Percentiles rank a stretch among this genome's conserved stretches.
phyloP scores from a whole-genome alignment of 2,113 vertebrate species.

The Cryptomyrus ogoouensis region DNA sequence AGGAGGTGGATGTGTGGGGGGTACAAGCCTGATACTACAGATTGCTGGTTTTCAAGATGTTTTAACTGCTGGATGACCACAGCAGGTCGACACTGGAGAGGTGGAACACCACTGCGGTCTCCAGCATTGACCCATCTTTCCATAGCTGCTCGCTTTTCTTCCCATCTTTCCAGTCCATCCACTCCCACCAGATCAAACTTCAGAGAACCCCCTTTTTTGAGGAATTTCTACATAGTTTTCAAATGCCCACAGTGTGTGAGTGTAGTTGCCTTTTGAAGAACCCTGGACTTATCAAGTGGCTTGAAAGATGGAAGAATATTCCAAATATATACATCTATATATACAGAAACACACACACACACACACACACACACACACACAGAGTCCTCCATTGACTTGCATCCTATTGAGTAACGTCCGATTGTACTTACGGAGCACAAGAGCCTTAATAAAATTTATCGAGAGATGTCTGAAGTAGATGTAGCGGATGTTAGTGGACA shows the following conservation, averaged over 20 bases:
- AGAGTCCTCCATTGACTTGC: background rate
- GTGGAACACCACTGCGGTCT: background rate
- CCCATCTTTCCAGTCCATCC: background rate
- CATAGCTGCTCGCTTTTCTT: background rate
- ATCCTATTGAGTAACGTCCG: background rate
- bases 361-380: background rate
- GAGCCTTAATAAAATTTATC: background rate
- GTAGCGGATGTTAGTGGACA: background rate
- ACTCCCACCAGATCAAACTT: background rate
- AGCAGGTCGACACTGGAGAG: background rate
- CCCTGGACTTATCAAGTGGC: background rate
- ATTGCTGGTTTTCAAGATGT: background rate
- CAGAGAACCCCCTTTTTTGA: background rate
- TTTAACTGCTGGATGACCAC: background rate
- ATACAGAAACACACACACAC: background rate
- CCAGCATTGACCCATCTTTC: background rate
- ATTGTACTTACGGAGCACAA: background rate
- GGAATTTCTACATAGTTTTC: background rate
- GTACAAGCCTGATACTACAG: constrained; percentile 1
- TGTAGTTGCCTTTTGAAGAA: background rate
- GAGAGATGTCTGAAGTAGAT: background rate
- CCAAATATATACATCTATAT: background rate
- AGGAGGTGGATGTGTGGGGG: constrained; percentile 38
- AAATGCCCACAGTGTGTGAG: background rate
- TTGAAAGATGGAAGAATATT: background rate